Evolutionary conservation across 2,113 vertebrate genomes (phyloP), one percentile per base, ranked within the genome.

Genomic region (Chauna torquata): DNA sequence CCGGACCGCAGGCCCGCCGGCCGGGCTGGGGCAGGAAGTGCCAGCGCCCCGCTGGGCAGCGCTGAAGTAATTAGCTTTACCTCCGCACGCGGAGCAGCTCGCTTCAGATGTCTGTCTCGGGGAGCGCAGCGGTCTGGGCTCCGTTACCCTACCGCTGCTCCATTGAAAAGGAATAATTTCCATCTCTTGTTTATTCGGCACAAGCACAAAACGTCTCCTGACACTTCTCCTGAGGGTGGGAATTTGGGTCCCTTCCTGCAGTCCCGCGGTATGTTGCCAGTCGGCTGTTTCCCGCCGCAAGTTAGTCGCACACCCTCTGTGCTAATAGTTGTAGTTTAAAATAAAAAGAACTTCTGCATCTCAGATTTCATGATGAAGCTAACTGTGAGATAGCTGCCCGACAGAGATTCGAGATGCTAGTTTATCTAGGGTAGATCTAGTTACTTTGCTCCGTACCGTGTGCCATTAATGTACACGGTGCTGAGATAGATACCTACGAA

Each of bases 301-400:
- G 70, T 42, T 68, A 24, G 17, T 28, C 59, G 15, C 40, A 36
- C 23, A 1, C 0, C 0, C 19, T 34, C n/a, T 36, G 0, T 17
- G 16, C 13, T 20, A 40, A 34, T 23, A 22, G 19, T 66, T 87
- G 38, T 47, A 50, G 38, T 57, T 82, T 3, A 7, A 32, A 71
- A 55, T 72, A 57, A 80, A 68, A 69, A 6, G 8, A 7, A 12
- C 32, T 44, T 76, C 20, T 44, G 19, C 52, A 27, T 45, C 3
- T 0, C 1, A 1, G 42, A 28, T 59, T 82, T 47, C 3, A 1
- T 69, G 42, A 30, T 5, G 19, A 79, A 50, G 82, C n/a, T 75
- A 47, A 55, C 24, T 16, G 12, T 27, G 65, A 68, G 69, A 22
- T 6, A 22, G 7, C 16, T 9, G 25, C n/a, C 7, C 8, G 15